A percentile compares a stretch with the other conserved stretches of the same genome.
phyloP scores from a whole-genome alignment of 92 coral and sea anemone genomes.

The Parazoanthus swiftii region DNA sequence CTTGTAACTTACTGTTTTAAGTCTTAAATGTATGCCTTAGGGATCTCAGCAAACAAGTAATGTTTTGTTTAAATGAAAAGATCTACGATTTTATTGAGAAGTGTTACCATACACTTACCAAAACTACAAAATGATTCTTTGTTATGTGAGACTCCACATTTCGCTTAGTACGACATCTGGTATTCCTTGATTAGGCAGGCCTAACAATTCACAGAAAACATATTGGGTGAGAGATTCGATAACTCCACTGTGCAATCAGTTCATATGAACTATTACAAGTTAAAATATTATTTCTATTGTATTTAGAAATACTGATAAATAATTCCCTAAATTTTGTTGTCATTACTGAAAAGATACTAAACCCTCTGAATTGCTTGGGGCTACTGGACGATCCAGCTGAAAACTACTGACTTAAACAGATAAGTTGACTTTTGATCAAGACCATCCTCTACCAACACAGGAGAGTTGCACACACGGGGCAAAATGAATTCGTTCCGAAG shows the following conservation, averaged over 20 bases:
- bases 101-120: not conserved
- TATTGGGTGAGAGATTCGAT: too few species aligned
- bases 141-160: too few species aligned
- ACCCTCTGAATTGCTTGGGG: not conserved
- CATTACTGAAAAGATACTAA: not conserved
- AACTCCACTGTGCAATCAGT: too few species aligned
- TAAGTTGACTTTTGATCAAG: not conserved
- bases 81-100: not conserved
- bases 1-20: not conserved
- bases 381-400: not conserved
- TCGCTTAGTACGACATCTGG: too few species aligned
- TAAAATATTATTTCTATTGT: constrained; percentile 1
- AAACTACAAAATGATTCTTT: too few species aligned
- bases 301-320: not conserved
- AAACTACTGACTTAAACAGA: not conserved
- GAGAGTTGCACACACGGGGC: not conserved
- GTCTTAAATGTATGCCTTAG: not conserved
- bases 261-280: not conserved
- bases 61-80: not conserved
- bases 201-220: too few species aligned
- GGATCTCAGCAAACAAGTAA: not conserved
- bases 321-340: not conserved
- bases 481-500: too few species aligned
- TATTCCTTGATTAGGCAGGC: too few species aligned
- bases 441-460: not conserved